A percentile compares a stretch with the other conserved stretches of the same genome.
Conservation (phyloP, 2,113 vertebrate species). For the Labrus mixtus region DNA sequence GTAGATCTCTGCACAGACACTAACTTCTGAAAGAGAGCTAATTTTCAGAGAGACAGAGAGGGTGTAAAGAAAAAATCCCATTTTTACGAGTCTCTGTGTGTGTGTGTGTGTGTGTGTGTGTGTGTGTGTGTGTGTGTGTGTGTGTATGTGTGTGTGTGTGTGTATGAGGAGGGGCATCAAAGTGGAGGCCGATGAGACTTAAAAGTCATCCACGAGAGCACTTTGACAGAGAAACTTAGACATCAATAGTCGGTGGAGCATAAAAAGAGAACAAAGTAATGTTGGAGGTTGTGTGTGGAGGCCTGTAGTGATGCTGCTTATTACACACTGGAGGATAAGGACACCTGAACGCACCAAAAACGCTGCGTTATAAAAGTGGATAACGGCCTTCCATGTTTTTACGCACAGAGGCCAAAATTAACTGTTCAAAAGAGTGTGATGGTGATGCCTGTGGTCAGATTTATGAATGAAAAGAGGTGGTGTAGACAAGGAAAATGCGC, state of each 20-base stretch:
- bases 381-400: constrained; percentile 6
- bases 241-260: constrained; percentile 76
- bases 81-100: too few species aligned
- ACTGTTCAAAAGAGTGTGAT: background rate
- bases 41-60: constrained; percentile 88
- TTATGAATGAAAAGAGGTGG: background rate
- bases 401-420: constrained; percentile 15
- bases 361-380: background rate
- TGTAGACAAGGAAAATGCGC: background rate
- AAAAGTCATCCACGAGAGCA: constrained; percentile 86
- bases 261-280: constrained; percentile 43
- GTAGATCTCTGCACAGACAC: constrained; percentile 82
- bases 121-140: too few species aligned
- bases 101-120: too few species aligned
- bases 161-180: constrained; percentile 71
- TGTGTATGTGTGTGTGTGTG: background rate
- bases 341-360: constrained; percentile 49
- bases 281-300: constrained; percentile 45
- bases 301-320: constrained; percentile 44
- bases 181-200: constrained; percentile 81
- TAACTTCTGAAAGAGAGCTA: constrained; percentile 92
- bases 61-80: background rate
- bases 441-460: background rate
- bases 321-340: background rate
- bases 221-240: constrained; percentile 81